A percentile compares a stretch with the other conserved stretches of the same genome.
These are phyloP conservation scores for Brachystomella parvula DNA, from an alignment of 1,140 invertebrate genomes.

Conservation along the genomic window DNA sequence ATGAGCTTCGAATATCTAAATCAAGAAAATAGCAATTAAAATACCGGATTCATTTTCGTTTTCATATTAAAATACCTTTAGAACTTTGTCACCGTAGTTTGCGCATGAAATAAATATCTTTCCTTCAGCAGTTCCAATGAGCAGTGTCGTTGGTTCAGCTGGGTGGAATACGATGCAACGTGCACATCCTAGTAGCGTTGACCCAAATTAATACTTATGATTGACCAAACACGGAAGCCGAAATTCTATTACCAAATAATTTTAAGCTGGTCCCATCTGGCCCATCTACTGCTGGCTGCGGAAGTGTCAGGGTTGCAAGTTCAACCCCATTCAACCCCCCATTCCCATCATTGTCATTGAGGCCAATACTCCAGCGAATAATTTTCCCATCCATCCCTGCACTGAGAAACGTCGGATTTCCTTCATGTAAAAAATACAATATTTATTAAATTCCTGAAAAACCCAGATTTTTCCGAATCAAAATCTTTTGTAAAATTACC, in stretches of 20 bases:
- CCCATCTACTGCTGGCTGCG: constrained; percentile 55
- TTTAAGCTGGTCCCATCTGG: constrained; percentile 64
- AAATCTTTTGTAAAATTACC: no score
- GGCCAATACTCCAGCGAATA: constrained; percentile 60
- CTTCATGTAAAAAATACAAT: no score
- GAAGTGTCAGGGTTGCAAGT: constrained; percentile 60
- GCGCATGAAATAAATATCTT: constrained; percentile 83
- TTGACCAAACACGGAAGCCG: background rate
- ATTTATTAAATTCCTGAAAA: no score
- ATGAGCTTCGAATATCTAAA: constrained; percentile 70
- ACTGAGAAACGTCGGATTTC: constrained; percentile 32
- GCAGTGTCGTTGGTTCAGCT: constrained; percentile 63
- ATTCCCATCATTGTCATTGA: constrained; percentile 64
- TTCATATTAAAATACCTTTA: background rate
- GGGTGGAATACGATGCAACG: constrained; percentile 82
- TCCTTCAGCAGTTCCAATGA: constrained; percentile 88
- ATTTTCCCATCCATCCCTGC: constrained; percentile 32
- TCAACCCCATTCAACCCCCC: constrained; percentile 56
- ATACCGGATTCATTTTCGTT: background rate
- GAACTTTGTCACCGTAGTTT: constrained; percentile 59
- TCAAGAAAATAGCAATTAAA: constrained; percentile 48
- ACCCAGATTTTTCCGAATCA: no score
- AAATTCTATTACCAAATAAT: constrained; percentile 52
- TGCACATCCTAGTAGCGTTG: constrained; percentile 60
- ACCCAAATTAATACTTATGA: background rate